phyloP scores from a whole-genome alignment of 2,113 vertebrate species.

The Hoplias malabaricus region DNA sequence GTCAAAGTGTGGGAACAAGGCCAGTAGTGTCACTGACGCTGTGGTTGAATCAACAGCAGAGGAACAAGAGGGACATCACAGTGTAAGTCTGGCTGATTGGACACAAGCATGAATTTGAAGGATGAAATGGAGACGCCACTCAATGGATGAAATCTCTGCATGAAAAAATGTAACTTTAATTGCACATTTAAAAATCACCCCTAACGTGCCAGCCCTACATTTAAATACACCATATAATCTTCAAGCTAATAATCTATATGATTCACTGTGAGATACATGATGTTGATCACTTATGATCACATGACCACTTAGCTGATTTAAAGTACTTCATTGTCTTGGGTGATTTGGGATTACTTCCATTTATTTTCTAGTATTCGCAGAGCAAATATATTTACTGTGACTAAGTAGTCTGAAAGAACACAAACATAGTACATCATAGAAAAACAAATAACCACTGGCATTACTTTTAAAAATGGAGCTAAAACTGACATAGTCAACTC shows the following conservation, averaged over 20 bases:
- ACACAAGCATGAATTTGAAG: neutral
- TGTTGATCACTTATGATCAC: too few relatives aligned
- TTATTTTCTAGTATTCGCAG: neutral
- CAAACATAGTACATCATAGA: neutral
- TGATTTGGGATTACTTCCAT: neutral
- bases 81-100: conserved; percentile 3
- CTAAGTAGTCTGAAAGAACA: neutral
- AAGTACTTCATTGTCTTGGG: neutral
- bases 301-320: neutral
- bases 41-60: conserved; percentile 3
- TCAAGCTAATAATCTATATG: neutral
- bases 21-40: neutral
- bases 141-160: conserved; percentile 30
- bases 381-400: neutral
- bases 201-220: neutral
- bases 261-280: neutral
- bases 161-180: neutral
- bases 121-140: neutral
- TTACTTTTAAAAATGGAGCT: neutral
- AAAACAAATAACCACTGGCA: neutral
- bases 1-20: conserved; percentile 1
- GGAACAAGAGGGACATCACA: neutral
- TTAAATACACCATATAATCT: neutral
- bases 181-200: neutral
- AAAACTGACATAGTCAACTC: neutral